Base-by-base conservation (phyloP, 1,140 invertebrate species). In the Vanessa tameamea region DNA sequence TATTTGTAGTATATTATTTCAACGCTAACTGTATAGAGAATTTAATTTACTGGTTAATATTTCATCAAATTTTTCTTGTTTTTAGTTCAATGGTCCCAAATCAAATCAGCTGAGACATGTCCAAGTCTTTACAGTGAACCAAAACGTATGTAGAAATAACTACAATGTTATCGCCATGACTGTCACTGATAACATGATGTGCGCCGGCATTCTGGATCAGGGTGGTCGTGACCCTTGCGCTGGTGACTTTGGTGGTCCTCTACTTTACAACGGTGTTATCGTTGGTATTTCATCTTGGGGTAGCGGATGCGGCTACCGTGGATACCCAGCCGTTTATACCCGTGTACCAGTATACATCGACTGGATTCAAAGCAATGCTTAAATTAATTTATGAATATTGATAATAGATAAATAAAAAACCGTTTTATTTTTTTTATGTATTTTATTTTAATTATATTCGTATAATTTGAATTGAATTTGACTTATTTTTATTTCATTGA, bases 371-470 rank as follows among this genome's bases (percentile, higher is more conserved):
- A 57, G 13, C 13, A 75, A 70, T 14, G 68, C 67, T 43, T 75
- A 69, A 63, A 73, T 87, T 90, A 69, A 23, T 57, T 11, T 3
- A 11, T 57, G 31, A 15, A 51, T n/a, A 15, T 51, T 51, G 14
- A 51, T 12, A 14, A 12, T 51, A 15, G 4, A 0, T 51, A 2
- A 51, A 15, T 91, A 91, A 65, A 89, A 91, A 14, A 84, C 82
- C 66, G 85, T 31, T 31, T 84, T 13, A 59, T 26, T 14, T 51
- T 51, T 51, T 14, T 51, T 51, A 5, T 15, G 2, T 51, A n/a
- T 15, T 2, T 51, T 51, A 0, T 51, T 51, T 51, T n/a, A 31
- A 14, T 51, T 15, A 15, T 15, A 43, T 11, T 43, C 3, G 1
- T 43, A 31, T 31, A 31, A 31, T 31, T 31, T 31, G 20, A 20